A percentile compares a stretch with the other conserved stretches of the same genome.
Conservation (phyloP, 2,888 invertebrate species). For the Argyresthia albistria region DNA sequence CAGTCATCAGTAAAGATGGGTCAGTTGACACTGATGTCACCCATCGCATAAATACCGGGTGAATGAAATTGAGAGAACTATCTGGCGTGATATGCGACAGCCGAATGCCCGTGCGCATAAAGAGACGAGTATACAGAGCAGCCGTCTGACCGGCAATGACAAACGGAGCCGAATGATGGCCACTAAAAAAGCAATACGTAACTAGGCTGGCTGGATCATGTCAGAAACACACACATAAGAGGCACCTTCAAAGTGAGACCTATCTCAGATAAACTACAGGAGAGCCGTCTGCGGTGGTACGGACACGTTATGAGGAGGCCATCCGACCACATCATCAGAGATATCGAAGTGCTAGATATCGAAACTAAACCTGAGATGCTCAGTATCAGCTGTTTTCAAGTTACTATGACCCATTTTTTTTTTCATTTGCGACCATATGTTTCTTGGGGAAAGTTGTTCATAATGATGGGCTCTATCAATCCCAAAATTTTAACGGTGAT, state of each 20-base stretch:
- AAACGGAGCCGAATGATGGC: constrained; percentile 10
- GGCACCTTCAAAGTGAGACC: not conserved
- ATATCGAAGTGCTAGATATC: not conserved
- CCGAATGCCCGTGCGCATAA: not conserved
- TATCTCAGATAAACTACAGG: not conserved
- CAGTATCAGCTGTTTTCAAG: too few relatives aligned
- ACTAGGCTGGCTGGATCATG: constrained; percentile 2
- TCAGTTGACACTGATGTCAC: not conserved
- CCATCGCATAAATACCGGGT: not conserved
- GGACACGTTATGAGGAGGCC: not conserved
- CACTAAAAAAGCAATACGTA: constrained; percentile 6
- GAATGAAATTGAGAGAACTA: constrained; percentile 1
- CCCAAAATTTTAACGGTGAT: too few relatives aligned
- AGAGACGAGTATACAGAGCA: not conserved
- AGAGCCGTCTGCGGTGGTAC: not conserved
- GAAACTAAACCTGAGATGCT: not conserved
- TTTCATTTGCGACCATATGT: too few relatives aligned
- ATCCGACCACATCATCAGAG: not conserved
- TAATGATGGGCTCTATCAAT: too few relatives aligned
- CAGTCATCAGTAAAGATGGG: not conserved
- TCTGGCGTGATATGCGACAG: not conserved
- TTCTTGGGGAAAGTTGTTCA: too few relatives aligned
- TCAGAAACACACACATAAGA: constrained; percentile 2
- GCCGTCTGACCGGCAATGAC: constrained; percentile 8
- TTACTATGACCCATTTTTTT: too few relatives aligned